Evolutionary conservation across 2,888 invertebrate species (phyloP).

Genomic region (Auanema freiburgensis): DNA sequence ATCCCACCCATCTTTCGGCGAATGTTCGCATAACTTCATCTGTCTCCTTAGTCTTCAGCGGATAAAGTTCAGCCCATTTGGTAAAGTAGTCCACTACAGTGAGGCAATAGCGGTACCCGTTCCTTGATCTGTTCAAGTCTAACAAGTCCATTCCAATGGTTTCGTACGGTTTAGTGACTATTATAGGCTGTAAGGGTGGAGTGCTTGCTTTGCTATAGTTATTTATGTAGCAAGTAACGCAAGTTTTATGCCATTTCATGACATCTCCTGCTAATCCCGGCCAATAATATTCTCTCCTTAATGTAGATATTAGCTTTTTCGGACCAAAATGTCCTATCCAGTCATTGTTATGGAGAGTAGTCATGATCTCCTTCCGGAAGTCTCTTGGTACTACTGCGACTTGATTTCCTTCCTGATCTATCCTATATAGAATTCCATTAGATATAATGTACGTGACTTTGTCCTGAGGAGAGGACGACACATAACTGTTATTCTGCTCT

Average conservation of each 20-base stretch:
- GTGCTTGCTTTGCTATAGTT: not conserved
- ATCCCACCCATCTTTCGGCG: slow-evolving; percentile 11
- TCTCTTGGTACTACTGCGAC: slow-evolving; percentile 6
- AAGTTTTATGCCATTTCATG: not conserved
- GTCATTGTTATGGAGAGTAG: not conserved
- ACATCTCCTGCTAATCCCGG: slow-evolving; percentile 8
- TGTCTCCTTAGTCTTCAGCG: not conserved
- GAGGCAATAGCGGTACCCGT: slow-evolving; percentile 8
- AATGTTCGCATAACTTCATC: slow-evolving; percentile 2
- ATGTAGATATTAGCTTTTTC: not conserved
- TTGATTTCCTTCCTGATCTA: not conserved
- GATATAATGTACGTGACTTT: slow-evolving; percentile 1
- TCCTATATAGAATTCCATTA: not conserved
- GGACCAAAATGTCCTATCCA: slow-evolving; percentile 9
- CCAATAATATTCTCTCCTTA: slow-evolving; percentile 16
- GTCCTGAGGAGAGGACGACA: no score
- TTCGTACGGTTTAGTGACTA: not conserved
- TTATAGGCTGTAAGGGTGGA: slow-evolving; percentile 9
- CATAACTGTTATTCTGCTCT: not conserved
- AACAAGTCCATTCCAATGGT: slow-evolving; percentile 11
- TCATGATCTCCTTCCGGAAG: slow-evolving; percentile 4
- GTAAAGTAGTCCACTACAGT: slow-evolving; percentile 12
- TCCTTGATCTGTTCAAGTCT: not conserved
- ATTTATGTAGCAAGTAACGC: slow-evolving; percentile 7
- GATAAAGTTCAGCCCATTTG: slow-evolving; percentile 5